Base-by-base conservation (phyloP, 35 echinoderm and acorn worm genomes). In the Strongylocentrotus purpuratus region DNA sequence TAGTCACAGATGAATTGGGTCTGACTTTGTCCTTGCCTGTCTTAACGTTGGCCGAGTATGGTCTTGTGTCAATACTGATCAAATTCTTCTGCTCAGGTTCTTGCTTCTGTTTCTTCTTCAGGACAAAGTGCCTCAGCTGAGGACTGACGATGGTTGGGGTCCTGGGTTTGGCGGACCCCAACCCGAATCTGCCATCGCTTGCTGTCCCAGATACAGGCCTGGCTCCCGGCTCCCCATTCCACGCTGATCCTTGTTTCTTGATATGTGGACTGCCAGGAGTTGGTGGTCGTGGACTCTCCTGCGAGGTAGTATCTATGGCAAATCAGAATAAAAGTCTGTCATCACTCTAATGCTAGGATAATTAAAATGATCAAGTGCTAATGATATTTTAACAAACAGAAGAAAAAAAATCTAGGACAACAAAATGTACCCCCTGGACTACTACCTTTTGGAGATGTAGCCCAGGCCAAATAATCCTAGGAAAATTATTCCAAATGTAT, bases 1-100 rank as follows among this genome's bases (percentile, higher is more conserved):
- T 96, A n/a, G 93, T 96, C 17, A 94, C 94, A n/a, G 96, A 94
- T 47, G 96, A 94, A 61, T 96, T 96, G 41, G 94, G 85, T 47
- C 94, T 88, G 25, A 48, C 94, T 10, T 52, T 88, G 18, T 20
- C 85, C 48, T 32, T 87, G 9, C 25, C 48, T 18, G 93, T 55
- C 55, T 86, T 94, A 4, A 45, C 61, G 12, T 85, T 86, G 31
- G 93, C 93, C 2, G 94, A 96, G 32, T 45, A 94, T 7, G 93
- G 93, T 85, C 94, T 52, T 5, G 94, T 87, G 33, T 94, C 94
- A 0, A 94, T 90, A 33, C 85, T 90, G 10, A 96, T 90, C 85
- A 65, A 85, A 32, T 92, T 93, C 17, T 31, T 93, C 48, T 58
- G 18, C 45, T 93, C 46, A 31, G 45, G 17, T 46, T 93, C 91